phyloP scores from a whole-genome alignment of 2,797 vertebrate species.

The Gallinago nigripennis region DNA sequence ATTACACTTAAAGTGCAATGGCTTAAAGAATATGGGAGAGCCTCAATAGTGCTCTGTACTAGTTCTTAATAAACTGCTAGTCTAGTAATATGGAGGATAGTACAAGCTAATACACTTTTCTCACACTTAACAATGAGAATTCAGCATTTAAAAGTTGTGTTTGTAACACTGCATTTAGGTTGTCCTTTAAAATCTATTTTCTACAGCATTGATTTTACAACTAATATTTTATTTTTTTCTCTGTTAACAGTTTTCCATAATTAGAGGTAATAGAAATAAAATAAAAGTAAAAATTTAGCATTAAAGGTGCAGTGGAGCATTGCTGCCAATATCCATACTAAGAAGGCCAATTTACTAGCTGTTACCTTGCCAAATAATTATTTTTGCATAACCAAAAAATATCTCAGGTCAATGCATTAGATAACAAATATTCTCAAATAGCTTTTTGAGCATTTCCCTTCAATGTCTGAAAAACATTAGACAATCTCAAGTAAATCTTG shows the following conservation, averaged over 20 bases:
- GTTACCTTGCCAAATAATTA: background rate
- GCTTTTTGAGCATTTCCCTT: background rate
- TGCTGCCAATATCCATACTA: background rate
- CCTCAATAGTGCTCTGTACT: background rate
- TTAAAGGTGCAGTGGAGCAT: background rate
- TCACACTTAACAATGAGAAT: background rate
- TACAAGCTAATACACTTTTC: background rate
- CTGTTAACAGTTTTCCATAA: background rate
- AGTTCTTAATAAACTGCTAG: no score
- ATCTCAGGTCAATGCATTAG: background rate
- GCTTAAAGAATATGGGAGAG: background rate
- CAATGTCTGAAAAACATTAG: background rate
- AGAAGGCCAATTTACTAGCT: background rate
- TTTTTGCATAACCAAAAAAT: background rate
- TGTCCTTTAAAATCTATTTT: constrained; percentile 23
- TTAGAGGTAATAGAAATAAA: background rate
- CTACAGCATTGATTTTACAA: constrained; percentile 20
- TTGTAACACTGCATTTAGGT: background rate
- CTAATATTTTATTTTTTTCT: background rate
- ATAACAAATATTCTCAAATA: background rate
- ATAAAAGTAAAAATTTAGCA: constrained; percentile 10
- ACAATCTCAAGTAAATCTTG: background rate
- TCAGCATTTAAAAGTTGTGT: background rate
- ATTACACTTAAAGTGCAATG: background rate
- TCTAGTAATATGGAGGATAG: background rate